Evolutionary conservation across 2,113 vertebrate species (phyloP), one percentile per base, ranked within the genome.

Genomic region (Suncus etruscus): DNA sequence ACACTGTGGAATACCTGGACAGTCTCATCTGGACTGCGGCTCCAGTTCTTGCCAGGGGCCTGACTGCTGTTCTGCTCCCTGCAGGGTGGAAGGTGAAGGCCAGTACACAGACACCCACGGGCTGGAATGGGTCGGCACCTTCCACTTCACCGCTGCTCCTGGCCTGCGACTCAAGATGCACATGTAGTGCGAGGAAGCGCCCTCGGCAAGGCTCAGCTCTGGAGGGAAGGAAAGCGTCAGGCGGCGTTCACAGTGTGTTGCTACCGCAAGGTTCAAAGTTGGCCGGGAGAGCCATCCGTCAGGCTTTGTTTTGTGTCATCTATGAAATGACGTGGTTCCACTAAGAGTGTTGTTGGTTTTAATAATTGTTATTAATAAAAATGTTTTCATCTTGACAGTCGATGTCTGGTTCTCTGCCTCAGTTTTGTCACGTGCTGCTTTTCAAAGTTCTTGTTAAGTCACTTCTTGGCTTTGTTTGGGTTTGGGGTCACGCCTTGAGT

Each of bases 21-120:
- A 61, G 24, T 82, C n/a, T 65, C 31, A 50, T 61, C 39, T 87
- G 63, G 18, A 73, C 18, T 70, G 4, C 70, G 68, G 24, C 31
- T 73, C 29, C 89, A 78, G 14, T 9, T 77, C 24, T 84, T 78
- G 68, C 63, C 82, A 94, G 63, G 68, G 6, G 84, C 50, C 32
- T 75, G n/a, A 90, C 48, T 77, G 11, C 9, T n/a, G 61, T 84
- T 69, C 93, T 97, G 86, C 4, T 63, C 89, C 0, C 93, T 94
- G 24, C 94, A 99, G 98, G 97, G 93, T 98, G 48, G 97, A 98
- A 91, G 98, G 98, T 66, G 96, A 98, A 86, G 98, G 98, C 48
- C 95, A 97, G 1, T 98, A 98, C 88, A 98, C 97, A 70, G 97
- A 98, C 73, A 88, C 93, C 87, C 95, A 97, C 25, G 98, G 98